phyloP scores from a whole-genome alignment of 2,888 invertebrate genomes.

The Drosophila colorata region DNA sequence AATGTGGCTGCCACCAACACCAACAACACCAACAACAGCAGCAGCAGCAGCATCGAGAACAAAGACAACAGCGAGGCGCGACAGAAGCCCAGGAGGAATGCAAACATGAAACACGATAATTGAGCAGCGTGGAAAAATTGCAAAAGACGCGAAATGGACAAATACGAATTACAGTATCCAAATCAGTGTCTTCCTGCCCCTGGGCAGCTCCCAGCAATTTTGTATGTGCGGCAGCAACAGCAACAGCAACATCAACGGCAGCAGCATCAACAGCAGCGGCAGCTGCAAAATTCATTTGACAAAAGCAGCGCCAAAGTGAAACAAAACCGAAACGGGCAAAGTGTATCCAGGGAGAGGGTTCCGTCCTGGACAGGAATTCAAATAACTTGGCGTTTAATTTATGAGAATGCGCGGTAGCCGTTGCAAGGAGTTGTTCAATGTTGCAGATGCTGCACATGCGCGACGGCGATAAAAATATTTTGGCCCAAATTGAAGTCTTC shows the following conservation, averaged over 20 bases:
- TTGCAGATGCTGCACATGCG: slow-evolving; percentile 55
- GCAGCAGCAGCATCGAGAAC: slow-evolving; percentile 10
- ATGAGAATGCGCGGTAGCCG: slow-evolving; percentile 81
- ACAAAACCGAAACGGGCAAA: slow-evolving; percentile 41
- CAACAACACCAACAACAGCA: slow-evolving; percentile 14
- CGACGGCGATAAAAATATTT: slow-evolving; percentile 74
- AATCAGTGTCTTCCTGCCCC: slow-evolving; percentile 76
- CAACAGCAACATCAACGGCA: slow-evolving; percentile 77
- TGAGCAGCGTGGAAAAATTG: slow-evolving; percentile 82
- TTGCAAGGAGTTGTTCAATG: slow-evolving; percentile 7
- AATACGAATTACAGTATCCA: slow-evolving; percentile 82
- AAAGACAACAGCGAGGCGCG: slow-evolving; percentile 40
- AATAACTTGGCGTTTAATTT: slow-evolving; percentile 84
- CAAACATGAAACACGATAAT: slow-evolving; percentile 79
- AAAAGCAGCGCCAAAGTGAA: slow-evolving; percentile 65
- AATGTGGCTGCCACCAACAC: slow-evolving; percentile 58
- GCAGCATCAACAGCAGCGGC: slow-evolving; percentile 73
- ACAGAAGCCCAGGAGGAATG: slow-evolving; percentile 69
- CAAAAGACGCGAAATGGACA: slow-evolving; percentile 80
- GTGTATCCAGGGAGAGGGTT: slow-evolving; percentile 3
- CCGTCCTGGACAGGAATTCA: slow-evolving; percentile 72
- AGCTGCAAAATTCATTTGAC: slow-evolving; percentile 83
- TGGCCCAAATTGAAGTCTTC: slow-evolving; percentile 75
- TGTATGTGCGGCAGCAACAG: slow-evolving; percentile 33
- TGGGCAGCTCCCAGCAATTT: slow-evolving; percentile 61